phyloP scores from a whole-genome alignment of 2,888 invertebrate species.

The Tipula vernalis region DNA sequence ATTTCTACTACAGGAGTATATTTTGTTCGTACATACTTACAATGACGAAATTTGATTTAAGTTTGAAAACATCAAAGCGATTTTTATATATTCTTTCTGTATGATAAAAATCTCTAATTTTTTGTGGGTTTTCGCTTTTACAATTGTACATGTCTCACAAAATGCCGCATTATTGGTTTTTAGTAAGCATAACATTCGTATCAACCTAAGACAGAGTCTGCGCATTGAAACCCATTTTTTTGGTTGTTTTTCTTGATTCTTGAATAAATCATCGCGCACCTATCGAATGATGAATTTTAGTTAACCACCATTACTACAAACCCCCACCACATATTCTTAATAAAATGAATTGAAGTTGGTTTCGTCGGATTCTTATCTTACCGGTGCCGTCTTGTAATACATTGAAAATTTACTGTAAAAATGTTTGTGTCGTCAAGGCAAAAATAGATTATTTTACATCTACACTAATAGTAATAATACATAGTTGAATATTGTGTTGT shows the following conservation, averaged over 20 bases:
- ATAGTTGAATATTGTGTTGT: not conserved
- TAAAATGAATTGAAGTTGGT: not conserved
- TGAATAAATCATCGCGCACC: not conserved
- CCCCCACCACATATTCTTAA: not conserved
- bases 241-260: not conserved
- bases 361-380: not conserved
- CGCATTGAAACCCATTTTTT: not conserved
- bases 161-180: not conserved
- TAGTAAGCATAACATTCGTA: not conserved
- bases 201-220: not conserved
- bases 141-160: not conserved
- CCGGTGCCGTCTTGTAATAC: not conserved
- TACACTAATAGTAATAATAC: not conserved
- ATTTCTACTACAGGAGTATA: too few relatives aligned
- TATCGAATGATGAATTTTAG: not conserved
- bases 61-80: too few relatives aligned
- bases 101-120: too few relatives aligned
- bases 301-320: not conserved
- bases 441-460: not conserved
- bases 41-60: too few relatives aligned
- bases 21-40: too few relatives aligned
- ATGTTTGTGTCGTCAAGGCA: not conserved
- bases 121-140: too few relatives aligned
- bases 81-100: too few relatives aligned
- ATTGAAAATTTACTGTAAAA: not conserved